These are phyloP conservation scores for Anas bahamensis DNA, from an alignment of 2,797 vertebrate species.

Conservation along the genomic window DNA sequence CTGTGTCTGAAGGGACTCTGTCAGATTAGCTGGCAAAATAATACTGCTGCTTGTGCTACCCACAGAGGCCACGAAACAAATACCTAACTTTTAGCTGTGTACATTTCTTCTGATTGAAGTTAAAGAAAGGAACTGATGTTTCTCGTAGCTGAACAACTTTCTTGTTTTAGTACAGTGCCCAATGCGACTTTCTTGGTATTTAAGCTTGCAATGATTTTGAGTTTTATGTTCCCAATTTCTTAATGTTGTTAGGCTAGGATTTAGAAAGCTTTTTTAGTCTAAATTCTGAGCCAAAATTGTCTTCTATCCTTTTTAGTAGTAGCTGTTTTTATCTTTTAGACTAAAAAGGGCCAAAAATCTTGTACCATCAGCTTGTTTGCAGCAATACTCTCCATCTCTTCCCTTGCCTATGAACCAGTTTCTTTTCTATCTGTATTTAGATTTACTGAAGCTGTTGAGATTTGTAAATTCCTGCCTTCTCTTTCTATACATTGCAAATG, in stretches of 20 bases:
- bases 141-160: neutral
- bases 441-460: neutral
- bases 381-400: conserved; percentile 22
- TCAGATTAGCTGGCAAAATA: neutral
- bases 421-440: neutral
- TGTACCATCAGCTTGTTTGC: conserved; percentile 35
- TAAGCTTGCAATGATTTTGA: conserved; percentile 8
- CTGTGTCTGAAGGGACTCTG: neutral
- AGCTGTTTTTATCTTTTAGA: conserved; percentile 15
- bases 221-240: neutral
- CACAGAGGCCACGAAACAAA: neutral
- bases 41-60: neutral
- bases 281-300: conserved; percentile 52
- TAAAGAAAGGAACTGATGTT: neutral
- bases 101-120: neutral
- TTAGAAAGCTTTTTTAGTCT: conserved; percentile 25
- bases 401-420: neutral
- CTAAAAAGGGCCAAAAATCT: conserved; percentile 52
- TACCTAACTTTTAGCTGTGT: neutral
- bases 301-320: conserved; percentile 10
- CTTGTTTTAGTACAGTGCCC: neutral
- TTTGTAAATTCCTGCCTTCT: neutral
- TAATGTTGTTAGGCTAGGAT: neutral
- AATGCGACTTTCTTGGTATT: neutral
- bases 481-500: neutral